Base-by-base conservation (phyloP, 1,140 invertebrate genomes). In the Hylaeus volcanicus region DNA sequence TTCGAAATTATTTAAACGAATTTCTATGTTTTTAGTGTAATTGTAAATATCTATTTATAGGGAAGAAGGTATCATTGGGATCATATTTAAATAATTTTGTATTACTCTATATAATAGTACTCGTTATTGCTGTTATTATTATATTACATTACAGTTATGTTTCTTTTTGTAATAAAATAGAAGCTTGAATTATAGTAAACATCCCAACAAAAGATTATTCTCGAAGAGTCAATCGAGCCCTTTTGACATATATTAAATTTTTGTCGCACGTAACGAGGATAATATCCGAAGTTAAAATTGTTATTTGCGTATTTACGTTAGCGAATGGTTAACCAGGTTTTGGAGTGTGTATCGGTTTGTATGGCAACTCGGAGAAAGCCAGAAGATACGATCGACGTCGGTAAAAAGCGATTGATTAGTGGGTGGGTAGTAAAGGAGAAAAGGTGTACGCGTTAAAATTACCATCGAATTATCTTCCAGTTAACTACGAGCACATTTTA, bases 381-480 rank as follows among this genome's bases (percentile, higher is more conserved):
- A 12, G n/a, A 6, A 15, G 53, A 56, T 58, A 65, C 39, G 74
- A 26, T 41, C 39, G 64, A 11, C 15, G 45, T 12, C 26, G 66
- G 56, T 70, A 70, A 70, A 77, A 55, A 26, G 14, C 71, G 83
- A 82, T 84, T 69, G 80, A 84, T 84, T 84, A 82, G 83, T 79
- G 80, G 80, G 83, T 84, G 83, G 74, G 51, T 82, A 58, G 45
- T 6, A 72, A 15, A 53, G 71, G 72, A 51, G 70, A 55, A 76
- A 53, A 68, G 69, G 63, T 71, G 74, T 74, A 56, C 71, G 53
- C 77, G 69, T 72, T 77, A 66, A 84, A 85, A 84, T 85, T 85
- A 63, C 77, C 64, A 73, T 84, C 78, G 75, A 77, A 85, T 85
- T 84, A 85, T 83, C 78, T 77, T 74, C 82, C 74, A 70, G 82